Conservation (phyloP, 2,888 invertebrate species). For the Camptogramma bilineatum region DNA sequence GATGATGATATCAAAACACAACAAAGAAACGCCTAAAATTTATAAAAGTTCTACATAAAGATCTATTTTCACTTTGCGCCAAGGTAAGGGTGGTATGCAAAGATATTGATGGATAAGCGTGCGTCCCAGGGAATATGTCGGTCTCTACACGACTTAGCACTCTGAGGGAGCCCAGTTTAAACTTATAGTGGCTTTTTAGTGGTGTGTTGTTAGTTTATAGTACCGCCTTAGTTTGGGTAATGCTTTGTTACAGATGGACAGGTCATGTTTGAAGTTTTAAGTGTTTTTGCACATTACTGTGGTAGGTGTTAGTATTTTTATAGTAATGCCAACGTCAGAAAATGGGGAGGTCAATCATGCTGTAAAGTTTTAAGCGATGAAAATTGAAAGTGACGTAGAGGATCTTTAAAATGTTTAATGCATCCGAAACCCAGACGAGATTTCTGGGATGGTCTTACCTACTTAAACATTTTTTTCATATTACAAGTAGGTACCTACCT, state of each 20-base stretch:
- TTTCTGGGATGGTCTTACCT: too few relatives aligned
- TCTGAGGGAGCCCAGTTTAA: slow-evolving; percentile 75
- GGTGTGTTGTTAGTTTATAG: slow-evolving; percentile 34
- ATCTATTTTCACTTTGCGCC: slow-evolving; percentile 21
- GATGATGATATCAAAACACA: not conserved
- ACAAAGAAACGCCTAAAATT: not conserved
- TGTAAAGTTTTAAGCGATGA: too few relatives aligned
- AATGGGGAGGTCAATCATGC: not conserved
- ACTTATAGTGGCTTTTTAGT: slow-evolving; percentile 60
- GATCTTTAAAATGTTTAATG: too few relatives aligned
- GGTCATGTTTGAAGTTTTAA: slow-evolving; percentile 25
- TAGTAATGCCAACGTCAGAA: not conserved
- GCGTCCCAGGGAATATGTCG: slow-evolving; percentile 74
- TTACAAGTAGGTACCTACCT: too few relatives aligned
- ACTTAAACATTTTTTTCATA: too few relatives aligned
- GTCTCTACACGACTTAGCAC: slow-evolving; percentile 85
- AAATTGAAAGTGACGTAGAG: too few relatives aligned
- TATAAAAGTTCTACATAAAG: slow-evolving; percentile 2
- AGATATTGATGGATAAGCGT: slow-evolving; percentile 84
- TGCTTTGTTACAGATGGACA: slow-evolving; percentile 32
- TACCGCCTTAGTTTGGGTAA: slow-evolving; percentile 42
- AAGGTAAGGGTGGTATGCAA: slow-evolving; percentile 67
- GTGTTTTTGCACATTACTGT: slow-evolving; percentile 11
- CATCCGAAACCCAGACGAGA: too few relatives aligned
- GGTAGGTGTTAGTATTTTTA: slow-evolving; percentile 6